Percentiles rank a stretch among this genome's conserved stretches.
These are phyloP conservation scores for Drosophila pachea DNA, from an alignment of 1,140 invertebrate genomes.

Conservation along the genomic window DNA sequence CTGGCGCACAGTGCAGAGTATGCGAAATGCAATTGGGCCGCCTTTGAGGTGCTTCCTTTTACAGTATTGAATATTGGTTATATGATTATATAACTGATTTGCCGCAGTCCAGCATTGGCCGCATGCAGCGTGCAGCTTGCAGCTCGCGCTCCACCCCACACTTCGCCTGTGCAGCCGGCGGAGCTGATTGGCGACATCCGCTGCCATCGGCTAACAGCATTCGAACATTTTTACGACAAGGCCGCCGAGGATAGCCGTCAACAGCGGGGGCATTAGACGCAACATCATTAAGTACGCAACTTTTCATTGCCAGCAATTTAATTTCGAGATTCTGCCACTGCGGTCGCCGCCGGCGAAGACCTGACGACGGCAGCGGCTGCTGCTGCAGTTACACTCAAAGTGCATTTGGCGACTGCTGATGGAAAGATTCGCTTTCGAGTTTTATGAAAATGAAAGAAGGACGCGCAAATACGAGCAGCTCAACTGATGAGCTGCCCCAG, in stretches of 20 bases:
- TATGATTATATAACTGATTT: background rate
- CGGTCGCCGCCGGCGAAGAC: background rate
- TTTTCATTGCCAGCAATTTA: constrained; percentile 66
- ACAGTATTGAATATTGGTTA: background rate
- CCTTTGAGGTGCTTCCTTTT: constrained; percentile 17
- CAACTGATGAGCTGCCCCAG: constrained; percentile 1
- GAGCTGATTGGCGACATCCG: constrained; percentile 39
- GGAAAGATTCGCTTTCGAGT: constrained; percentile 9
- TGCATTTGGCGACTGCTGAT: constrained; percentile 50
- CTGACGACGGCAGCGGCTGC: constrained; percentile 8
- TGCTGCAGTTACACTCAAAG: constrained; percentile 49
- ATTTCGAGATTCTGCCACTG: constrained; percentile 41
- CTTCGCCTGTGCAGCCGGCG: constrained; percentile 17
- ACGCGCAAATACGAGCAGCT: constrained; percentile 15
- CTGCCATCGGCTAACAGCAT: constrained; percentile 22
- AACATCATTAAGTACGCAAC: constrained; percentile 62
- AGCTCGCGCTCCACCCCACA: too few species aligned
- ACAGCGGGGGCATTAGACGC: constrained; percentile 12
- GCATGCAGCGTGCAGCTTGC: background rate
- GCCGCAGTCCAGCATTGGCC: background rate
- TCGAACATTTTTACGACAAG: constrained; percentile 12
- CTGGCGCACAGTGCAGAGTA: constrained; percentile 19
- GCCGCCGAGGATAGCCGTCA: background rate
- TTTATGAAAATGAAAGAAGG: constrained; percentile 4
- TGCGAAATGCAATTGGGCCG: constrained; percentile 57